These are phyloP conservation scores for Limanda limanda DNA, from an alignment of 2,113 vertebrate genomes.

Conservation along the genomic window DNA sequence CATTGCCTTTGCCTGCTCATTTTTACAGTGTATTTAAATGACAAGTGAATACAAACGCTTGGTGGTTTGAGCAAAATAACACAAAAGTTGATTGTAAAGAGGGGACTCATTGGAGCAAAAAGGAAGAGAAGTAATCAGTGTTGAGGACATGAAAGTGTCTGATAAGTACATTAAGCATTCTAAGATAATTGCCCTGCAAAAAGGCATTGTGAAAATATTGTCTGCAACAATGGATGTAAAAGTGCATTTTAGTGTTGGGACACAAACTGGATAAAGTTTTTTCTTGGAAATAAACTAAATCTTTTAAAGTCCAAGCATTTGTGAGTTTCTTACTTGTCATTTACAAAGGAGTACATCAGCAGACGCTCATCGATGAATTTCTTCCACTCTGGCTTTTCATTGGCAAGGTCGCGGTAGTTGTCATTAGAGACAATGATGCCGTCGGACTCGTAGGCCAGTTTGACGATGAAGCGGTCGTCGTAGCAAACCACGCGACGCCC, in stretches of 20 bases:
- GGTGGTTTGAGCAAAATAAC: too few species aligned
- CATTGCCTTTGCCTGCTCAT: too few species aligned
- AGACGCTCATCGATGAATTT: conserved; percentile 97
- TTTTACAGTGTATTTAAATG: too few species aligned
- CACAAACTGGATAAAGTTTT: not conserved
- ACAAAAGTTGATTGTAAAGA: not conserved
- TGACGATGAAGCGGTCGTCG: conserved; percentile 97
- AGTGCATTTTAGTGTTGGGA: not conserved
- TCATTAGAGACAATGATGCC: conserved; percentile 98
- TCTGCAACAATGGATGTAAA: not conserved
- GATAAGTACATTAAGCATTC: too few species aligned
- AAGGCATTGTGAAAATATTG: too few species aligned
- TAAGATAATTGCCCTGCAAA: too few species aligned
- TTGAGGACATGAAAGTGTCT: too few species aligned
- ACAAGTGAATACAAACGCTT: too few species aligned
- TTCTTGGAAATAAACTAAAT: too few species aligned
- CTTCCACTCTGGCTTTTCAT: conserved; percentile 98
- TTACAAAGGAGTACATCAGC: conserved; percentile 99
- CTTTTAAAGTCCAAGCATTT: too few species aligned
- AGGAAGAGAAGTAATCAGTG: too few species aligned
- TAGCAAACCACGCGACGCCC: conserved; percentile 97
- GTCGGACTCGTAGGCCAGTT: conserved; percentile 94
- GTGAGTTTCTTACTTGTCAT: conserved; percentile 92
- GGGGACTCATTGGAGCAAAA: not conserved
- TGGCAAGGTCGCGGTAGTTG: conserved; percentile 97